phyloP scores from a whole-genome alignment of 2,113 vertebrate species.

The Narcine bancroftii region DNA sequence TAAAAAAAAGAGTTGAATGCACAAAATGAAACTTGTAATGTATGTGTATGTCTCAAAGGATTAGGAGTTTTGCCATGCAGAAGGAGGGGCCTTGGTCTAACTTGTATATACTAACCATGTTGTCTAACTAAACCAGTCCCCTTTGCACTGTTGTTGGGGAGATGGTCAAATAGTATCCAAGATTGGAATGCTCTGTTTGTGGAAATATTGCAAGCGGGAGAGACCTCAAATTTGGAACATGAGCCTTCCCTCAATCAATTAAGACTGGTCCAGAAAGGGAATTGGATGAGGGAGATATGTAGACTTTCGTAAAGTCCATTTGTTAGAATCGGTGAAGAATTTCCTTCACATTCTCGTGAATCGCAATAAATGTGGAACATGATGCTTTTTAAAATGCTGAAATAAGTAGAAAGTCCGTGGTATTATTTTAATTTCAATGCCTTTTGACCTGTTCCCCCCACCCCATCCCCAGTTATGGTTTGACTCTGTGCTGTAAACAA shows the following conservation, averaged over 20 bases:
- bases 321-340: neutral
- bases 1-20: neutral
- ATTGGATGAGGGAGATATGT: neutral
- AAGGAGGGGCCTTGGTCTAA: no score
- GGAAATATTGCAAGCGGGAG: neutral
- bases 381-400: neutral
- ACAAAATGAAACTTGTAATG: neutral
- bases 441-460: no score
- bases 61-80: no score
- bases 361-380: neutral
- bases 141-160: neutral
- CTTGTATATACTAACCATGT: no score
- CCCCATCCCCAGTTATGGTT: no score
- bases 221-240: neutral
- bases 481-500: no score
- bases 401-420: neutral
- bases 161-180: neutral
- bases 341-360: neutral
- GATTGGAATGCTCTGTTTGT: neutral
- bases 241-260: neutral
- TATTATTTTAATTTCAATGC: neutral
- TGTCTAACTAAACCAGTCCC: no score
- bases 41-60: neutral
- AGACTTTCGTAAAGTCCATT: neutral
- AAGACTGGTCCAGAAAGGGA: neutral